Base-by-base conservation (phyloP, 92 coral and sea anemone species). In the Umimayanthus chanpuru region DNA sequence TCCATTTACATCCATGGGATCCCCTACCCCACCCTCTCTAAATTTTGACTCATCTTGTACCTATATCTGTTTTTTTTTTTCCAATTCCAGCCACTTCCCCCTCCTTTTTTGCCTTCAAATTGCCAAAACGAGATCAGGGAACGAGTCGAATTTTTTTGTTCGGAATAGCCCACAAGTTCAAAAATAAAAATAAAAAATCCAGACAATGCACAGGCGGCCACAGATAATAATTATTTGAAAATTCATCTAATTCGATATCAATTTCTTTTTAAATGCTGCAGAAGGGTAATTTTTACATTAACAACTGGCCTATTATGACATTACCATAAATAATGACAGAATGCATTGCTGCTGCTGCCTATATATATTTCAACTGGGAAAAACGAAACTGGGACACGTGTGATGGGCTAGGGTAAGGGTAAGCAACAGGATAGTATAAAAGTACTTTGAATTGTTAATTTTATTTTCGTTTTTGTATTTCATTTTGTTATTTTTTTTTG, bases 121-220 rank as follows among this genome's bases (percentile, higher is more conserved):
- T 72, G 76, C 76, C 76, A 72, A 72, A 72, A 72, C 43, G 76
- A 72, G 41, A 72, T 72, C 76, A 72, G 40, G 76, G 76, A 72
- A 70, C 75, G 75, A 70, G 75, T 3, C 38, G 36, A 70, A 70
- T 28, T 70, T 28, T 70, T 70, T 70, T 70, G 75, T 28, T 39
- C 38, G 75, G 75, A 70, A 28, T 30, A 29, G 76, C 76, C 40
- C 76, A 72, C 76, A 72, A 72, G 41, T 20, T 15, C 39, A 72
- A 72, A 72, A 72, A 28, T 72, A 72, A 72, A 29, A 72, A 29
- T 29, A 30, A 28, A 72, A 72, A 9, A 71, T 21, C 5, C 76
- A 72, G 76, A 29, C 39, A 72, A 72, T 36, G 76, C 20, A 72
- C 76, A 72, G 40, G 43, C 76, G 76, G 76, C 76, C 76, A 72